Evolutionary conservation across 2,113 vertebrate genomes (phyloP).

Genomic region (Gallinago paraguaiae): DNA sequence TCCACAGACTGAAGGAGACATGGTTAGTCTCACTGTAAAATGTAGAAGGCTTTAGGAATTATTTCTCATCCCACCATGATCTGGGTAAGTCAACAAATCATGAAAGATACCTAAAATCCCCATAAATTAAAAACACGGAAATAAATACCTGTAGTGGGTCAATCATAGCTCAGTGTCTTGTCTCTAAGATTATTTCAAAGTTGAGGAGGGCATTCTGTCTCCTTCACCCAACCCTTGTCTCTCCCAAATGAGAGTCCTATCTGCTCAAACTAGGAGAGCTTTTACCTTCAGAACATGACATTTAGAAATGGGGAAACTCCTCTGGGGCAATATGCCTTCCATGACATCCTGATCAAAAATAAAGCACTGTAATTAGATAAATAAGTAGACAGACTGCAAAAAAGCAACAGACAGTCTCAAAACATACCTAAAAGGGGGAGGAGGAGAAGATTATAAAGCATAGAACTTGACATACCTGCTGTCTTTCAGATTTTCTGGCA

Average conservation of each 20-base stretch:
- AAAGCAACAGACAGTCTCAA: background rate
- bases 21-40: background rate
- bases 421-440: background rate
- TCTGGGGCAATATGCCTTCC: background rate
- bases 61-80: background rate
- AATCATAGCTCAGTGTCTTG: background rate
- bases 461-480: background rate
- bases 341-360: background rate
- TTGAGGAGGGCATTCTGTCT: background rate
- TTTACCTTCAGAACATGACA: background rate
- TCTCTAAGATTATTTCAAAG: background rate
- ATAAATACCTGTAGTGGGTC: background rate
- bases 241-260: background rate
- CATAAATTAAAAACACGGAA: background rate
- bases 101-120: background rate
- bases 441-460: conserved; percentile 35
- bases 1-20: background rate
- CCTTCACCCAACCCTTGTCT: background rate
- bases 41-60: background rate
- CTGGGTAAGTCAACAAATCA: background rate
- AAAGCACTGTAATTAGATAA: conserved; percentile 26
- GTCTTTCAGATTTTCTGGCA: conserved; percentile 5
- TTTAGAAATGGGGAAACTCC: background rate
- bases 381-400: background rate
- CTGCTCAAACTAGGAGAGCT: background rate